Evolutionary conservation across 2,888 invertebrate species (phyloP).

Genomic region (Eulithis prunata): DNA sequence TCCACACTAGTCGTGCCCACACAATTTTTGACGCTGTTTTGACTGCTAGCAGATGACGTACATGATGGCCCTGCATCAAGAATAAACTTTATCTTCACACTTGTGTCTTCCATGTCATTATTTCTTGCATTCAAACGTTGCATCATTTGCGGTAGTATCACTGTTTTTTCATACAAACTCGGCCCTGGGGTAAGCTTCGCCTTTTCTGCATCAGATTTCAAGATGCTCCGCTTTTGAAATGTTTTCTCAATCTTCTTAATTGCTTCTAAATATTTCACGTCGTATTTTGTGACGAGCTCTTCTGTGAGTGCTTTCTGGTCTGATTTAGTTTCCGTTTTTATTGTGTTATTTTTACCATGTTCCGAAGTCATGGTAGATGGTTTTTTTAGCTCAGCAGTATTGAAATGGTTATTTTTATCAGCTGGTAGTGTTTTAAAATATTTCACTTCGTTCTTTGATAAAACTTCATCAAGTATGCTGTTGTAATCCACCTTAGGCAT

Average conservation of each 20-base stretch:
- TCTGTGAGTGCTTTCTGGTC: conserved; percentile 17
- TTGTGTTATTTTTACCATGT: not conserved
- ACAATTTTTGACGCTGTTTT: not conserved
- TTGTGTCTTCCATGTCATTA: conserved; percentile 36
- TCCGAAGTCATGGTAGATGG: not conserved
- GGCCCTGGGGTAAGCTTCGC: conserved; percentile 51
- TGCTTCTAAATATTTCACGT: conserved; percentile 37
- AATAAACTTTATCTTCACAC: conserved; percentile 35
- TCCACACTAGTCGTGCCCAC: not conserved
- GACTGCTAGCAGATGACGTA: not conserved
- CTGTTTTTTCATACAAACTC: conserved; percentile 51
- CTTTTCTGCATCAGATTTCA: conserved; percentile 42
- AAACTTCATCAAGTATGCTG: conserved; percentile 6
- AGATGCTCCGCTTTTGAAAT: conserved; percentile 44
- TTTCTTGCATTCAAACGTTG: conserved; percentile 38
- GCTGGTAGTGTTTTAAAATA: not conserved
- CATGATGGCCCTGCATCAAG: conserved; percentile 29
- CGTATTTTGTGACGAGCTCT: conserved; percentile 29
- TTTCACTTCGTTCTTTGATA: not conserved
- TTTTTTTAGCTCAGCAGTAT: not conserved
- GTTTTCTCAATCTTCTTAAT: conserved; percentile 49
- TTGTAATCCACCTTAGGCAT: not conserved
- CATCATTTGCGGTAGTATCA: conserved; percentile 54
- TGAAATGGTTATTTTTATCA: not conserved
- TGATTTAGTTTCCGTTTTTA: conserved; percentile 7